Conservation (phyloP, 2,888 invertebrate species). For the Xestia sexstrigata region DNA sequence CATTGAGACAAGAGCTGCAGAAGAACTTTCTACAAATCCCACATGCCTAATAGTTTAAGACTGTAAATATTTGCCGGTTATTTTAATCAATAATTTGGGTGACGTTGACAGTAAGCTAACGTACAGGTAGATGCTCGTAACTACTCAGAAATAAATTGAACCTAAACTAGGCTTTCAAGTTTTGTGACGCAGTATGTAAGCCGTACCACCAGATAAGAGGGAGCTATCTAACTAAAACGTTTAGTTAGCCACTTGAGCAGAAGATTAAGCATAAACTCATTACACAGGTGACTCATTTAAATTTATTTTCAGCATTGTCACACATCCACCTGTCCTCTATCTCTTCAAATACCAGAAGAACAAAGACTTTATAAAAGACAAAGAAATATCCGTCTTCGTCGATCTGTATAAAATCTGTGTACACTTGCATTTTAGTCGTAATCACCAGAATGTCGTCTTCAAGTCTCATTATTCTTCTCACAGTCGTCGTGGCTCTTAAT, state of each 20-base stretch:
- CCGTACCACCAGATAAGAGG: neutral
- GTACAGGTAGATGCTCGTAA: too few species aligned
- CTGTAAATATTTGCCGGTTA: neutral
- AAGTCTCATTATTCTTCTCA: conserved; percentile 64
- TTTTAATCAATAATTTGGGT: too few species aligned
- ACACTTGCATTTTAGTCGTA: conserved; percentile 33
- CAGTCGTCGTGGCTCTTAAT: conserved; percentile 59
- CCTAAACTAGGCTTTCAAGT: neutral
- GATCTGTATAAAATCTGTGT: conserved; percentile 63
- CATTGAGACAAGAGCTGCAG: neutral
- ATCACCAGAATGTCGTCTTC: conserved; percentile 68
- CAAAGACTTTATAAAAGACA: conserved; percentile 50
- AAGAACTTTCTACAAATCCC: neutral
- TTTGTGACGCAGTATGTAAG: neutral
- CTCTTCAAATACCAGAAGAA: conserved; percentile 25
- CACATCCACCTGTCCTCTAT: conserved; percentile 51
- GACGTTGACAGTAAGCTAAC: too few species aligned
- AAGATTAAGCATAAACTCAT: conserved; percentile 20
- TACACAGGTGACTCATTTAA: conserved; percentile 26
- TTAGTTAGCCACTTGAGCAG: neutral
- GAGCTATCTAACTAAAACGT: conserved; percentile 14
- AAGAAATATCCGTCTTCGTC: conserved; percentile 53
- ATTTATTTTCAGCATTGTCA: conserved; percentile 17
- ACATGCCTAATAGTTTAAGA: neutral
- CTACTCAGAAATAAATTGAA: neutral